Conservation (phyloP, 2,888 invertebrate genomes). For the Protophormia terraenovae region DNA sequence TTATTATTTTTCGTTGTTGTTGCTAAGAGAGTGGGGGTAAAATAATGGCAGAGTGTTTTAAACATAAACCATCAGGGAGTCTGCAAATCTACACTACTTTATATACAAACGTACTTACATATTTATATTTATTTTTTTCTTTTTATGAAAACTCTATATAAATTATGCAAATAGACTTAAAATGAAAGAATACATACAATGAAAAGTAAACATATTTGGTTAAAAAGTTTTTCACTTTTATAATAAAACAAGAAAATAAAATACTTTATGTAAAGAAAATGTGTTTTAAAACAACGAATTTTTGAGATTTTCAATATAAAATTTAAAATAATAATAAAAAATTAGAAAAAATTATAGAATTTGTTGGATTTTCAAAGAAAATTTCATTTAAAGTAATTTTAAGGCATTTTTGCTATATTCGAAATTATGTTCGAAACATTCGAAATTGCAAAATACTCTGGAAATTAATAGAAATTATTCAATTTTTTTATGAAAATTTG, state of each 20-base stretch:
- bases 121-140: not conserved
- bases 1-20: slow-evolving; percentile 5
- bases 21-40: slow-evolving; percentile 5
- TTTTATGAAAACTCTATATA: slow-evolving; percentile 36
- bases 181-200: slow-evolving; percentile 34
- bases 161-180: slow-evolving; percentile 64
- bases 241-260: not conserved
- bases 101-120: not conserved
- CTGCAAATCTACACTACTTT: not conserved
- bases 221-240: not conserved
- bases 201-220: slow-evolving; percentile 12
- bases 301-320: too few relatives aligned
- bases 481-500: too few relatives aligned
- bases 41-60: slow-evolving; percentile 30
- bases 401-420: too few relatives aligned
- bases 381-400: too few relatives aligned
- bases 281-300: too few relatives aligned
- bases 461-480: too few relatives aligned
- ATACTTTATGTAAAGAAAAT: too few relatives aligned
- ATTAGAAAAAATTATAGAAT: too few relatives aligned
- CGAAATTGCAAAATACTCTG: too few relatives aligned
- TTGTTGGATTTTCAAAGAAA: too few relatives aligned
- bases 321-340: too few relatives aligned
- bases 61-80: slow-evolving; percentile 57
- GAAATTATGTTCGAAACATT: too few relatives aligned